A percentile compares a stretch with the other conserved stretches of the same genome.
Conservation (phyloP, 2,888 invertebrate genomes). For the Patella depressa region DNA sequence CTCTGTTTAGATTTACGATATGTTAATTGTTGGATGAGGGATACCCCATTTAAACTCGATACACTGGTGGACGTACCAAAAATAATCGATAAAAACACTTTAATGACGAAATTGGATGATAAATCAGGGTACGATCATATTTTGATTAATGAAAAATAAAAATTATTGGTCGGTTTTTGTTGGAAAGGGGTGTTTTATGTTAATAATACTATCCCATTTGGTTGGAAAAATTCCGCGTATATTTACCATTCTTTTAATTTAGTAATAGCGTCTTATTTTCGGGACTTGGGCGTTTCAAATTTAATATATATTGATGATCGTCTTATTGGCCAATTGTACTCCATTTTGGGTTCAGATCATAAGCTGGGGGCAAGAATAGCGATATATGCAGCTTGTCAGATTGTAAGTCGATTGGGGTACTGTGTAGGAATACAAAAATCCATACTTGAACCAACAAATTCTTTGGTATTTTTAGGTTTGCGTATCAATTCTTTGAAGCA, state of each 20-base stretch:
- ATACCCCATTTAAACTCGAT: conserved; percentile 26
- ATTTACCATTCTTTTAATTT: neutral
- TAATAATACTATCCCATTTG: conserved; percentile 30
- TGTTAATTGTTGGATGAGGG: conserved; percentile 28
- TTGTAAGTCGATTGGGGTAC: conserved; percentile 29
- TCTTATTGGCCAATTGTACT: conserved; percentile 14
- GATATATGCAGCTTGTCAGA: conserved; percentile 15
- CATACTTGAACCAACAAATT: conserved; percentile 15
- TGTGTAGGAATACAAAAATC: conserved; percentile 24
- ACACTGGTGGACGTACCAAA: conserved; percentile 29
- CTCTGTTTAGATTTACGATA: conserved; percentile 34
- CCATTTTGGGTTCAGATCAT: neutral
- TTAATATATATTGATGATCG: conserved; percentile 30
- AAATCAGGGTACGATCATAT: conserved; percentile 36
- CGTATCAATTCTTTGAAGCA: neutral
- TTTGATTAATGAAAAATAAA: conserved; percentile 2
- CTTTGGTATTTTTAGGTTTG: neutral
- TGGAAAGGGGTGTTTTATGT: conserved; percentile 28
- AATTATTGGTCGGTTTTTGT: conserved; percentile 30
- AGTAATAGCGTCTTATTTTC: neutral
- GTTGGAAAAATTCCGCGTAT: conserved; percentile 25
- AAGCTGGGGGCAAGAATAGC: neutral
- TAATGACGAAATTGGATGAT: conserved; percentile 25
- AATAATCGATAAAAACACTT: conserved; percentile 21
- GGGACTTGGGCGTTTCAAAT: neutral